Percentiles rank a stretch among this genome's conserved stretches.
These are phyloP conservation scores for Lordiphosa andalusiaca DNA, from an alignment of 2,888 invertebrate genomes.

Conservation along the genomic window DNA sequence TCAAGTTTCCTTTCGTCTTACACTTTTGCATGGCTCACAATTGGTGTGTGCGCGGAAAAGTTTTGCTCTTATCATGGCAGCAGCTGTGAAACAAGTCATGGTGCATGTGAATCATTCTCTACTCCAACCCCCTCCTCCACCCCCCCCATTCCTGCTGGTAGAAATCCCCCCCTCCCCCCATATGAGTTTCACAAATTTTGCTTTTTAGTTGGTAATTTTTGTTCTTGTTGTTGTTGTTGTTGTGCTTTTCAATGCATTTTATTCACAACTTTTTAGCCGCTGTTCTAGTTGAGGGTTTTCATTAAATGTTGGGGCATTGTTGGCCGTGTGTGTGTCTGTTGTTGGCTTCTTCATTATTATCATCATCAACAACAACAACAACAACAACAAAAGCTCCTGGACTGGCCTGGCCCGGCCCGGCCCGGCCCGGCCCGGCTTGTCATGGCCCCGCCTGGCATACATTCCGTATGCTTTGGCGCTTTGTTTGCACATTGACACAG, in stretches of 20 bases:
- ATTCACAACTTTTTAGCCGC: not conserved
- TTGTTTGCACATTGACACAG: slow-evolving; percentile 75
- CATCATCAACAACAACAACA: no score
- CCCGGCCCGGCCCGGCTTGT: slow-evolving; percentile 15
- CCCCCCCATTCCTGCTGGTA: no score
- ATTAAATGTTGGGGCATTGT: no score
- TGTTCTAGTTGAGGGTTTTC: no score
- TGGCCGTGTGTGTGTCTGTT: slow-evolving; percentile 15
- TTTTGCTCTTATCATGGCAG: no score
- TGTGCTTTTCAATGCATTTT: not conserved
- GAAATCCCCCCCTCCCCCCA: no score
- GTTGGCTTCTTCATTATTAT: slow-evolving; percentile 49
- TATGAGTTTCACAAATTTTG: slow-evolving; percentile 17
- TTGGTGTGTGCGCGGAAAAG: no score
- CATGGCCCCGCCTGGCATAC: slow-evolving; percentile 26
- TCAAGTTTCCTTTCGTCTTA: no score
- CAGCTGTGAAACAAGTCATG: no score
- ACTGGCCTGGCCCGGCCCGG: slow-evolving; percentile 8
- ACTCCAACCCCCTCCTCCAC: no score
- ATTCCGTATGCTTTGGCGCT: slow-evolving; percentile 35
- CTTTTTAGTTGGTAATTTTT: slow-evolving; percentile 24
- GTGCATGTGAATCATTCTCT: no score
- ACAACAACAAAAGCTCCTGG: slow-evolving; percentile 19
- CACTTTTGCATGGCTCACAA: no score
- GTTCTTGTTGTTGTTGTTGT: slow-evolving; percentile 17